Evolutionary conservation across 2,113 vertebrate genomes (phyloP).

Genomic region (Cryptotis parvus): DNA sequence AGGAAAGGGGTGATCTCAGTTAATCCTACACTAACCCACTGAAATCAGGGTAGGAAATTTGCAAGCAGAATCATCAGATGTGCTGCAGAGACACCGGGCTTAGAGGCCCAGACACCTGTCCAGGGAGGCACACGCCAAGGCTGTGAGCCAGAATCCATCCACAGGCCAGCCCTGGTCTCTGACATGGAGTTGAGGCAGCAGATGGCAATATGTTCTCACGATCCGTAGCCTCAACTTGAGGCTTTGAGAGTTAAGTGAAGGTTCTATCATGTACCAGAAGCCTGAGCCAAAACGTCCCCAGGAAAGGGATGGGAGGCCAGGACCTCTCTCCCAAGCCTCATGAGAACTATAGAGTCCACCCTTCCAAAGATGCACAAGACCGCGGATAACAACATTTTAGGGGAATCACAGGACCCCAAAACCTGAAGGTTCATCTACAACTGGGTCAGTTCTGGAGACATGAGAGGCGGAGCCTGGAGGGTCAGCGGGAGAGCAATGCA

Average conservation of each 20-base stretch:
- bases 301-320: not conserved
- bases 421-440: not conserved
- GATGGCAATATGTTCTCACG: not conserved
- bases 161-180: not conserved
- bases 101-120: not conserved
- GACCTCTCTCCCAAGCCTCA: not conserved
- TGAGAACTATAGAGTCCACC: not conserved
- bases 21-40: slow-evolving; percentile 21
- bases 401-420: not conserved
- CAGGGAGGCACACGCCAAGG: not conserved
- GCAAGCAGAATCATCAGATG: not conserved
- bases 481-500: no score
- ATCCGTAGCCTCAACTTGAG: not conserved
- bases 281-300: not conserved
- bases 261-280: not conserved
- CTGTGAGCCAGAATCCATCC: not conserved
- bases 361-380: not conserved
- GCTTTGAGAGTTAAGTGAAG: not conserved
- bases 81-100: not conserved
- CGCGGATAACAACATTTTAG: not conserved
- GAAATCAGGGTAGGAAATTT: not conserved
- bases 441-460: not conserved
- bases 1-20: not conserved
- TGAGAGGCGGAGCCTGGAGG: no score
- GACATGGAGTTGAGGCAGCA: not conserved